phyloP scores from a whole-genome alignment of 2,113 vertebrate species.

The Clarias macrocephalus region DNA sequence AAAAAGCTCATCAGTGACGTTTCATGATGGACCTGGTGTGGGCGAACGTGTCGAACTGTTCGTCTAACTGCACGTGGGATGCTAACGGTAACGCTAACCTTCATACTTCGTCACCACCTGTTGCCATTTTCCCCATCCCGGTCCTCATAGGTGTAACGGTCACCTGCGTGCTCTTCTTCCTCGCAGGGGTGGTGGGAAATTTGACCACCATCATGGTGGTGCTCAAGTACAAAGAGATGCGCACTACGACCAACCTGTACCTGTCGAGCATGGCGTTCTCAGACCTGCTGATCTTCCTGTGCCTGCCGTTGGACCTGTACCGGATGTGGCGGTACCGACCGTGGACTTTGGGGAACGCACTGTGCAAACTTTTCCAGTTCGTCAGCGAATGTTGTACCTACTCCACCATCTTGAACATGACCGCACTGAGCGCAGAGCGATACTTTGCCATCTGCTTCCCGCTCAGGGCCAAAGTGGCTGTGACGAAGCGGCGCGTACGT shows the following conservation, averaged over 20 bases:
- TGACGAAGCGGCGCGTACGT: slow-evolving; percentile 90
- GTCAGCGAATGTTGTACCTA: slow-evolving; percentile 95
- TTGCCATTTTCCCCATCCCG: slow-evolving; percentile 82
- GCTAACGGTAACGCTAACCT: slow-evolving; percentile 65
- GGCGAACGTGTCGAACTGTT: slow-evolving; percentile 67
- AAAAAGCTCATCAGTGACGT: slow-evolving; percentile 44
- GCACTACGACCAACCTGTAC: slow-evolving; percentile 95
- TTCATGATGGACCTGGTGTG: slow-evolving; percentile 78
- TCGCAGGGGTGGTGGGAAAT: slow-evolving; percentile 86
- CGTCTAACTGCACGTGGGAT: slow-evolving; percentile 71
- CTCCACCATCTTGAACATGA: slow-evolving; percentile 95
- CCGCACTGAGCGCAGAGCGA: slow-evolving; percentile 91
- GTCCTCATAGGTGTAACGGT: slow-evolving; percentile 84
- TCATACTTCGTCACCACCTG: slow-evolving; percentile 53
- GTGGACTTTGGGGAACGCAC: slow-evolving; percentile 87
- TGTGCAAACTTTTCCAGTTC: slow-evolving; percentile 97
- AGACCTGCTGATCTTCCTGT: slow-evolving; percentile 92
- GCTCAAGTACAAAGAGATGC: slow-evolving; percentile 88
- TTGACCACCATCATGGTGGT: slow-evolving; percentile 92
- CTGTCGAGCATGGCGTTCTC: slow-evolving; percentile 97
- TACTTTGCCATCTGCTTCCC: slow-evolving; percentile 96
- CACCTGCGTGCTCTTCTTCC: slow-evolving; percentile 84
- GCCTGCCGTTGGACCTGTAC: slow-evolving; percentile 94
- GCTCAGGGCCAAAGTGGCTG: slow-evolving; percentile 87
- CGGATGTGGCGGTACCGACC: slow-evolving; percentile 94